phyloP scores from a whole-genome alignment of 2,888 invertebrate genomes.

The Neria commutata region DNA sequence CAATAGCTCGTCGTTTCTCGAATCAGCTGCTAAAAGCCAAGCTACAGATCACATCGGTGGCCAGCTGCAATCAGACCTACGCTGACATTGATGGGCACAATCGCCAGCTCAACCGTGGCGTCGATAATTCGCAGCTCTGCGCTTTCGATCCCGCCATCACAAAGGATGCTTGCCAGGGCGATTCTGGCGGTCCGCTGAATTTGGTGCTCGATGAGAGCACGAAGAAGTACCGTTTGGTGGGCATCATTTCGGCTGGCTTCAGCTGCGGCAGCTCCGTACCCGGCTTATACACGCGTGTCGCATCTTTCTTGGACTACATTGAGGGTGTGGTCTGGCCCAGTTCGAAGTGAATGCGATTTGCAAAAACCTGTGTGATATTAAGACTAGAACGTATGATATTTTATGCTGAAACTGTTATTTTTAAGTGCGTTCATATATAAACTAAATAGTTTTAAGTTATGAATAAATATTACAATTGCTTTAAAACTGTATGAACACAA shows the following conservation, averaged over 20 bases:
- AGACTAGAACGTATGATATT: neutral
- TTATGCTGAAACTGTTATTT: too few species aligned
- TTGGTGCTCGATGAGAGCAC: conserved; percentile 34
- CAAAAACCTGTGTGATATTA: neutral
- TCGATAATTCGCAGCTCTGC: conserved; percentile 40
- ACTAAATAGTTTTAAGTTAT: neutral
- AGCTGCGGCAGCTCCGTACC: conserved; percentile 51
- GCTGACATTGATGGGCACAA: conserved; percentile 26
- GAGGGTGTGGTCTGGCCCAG: conserved; percentile 52
- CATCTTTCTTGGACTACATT: conserved; percentile 54
- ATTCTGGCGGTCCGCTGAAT: conserved; percentile 34
- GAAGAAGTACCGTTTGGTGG: conserved; percentile 44
- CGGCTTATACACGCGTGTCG: conserved; percentile 54
- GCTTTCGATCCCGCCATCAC: conserved; percentile 42
- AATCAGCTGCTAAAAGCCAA: conserved; percentile 44
- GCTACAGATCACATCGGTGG: conserved; percentile 37
- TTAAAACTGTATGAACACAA: too few species aligned
- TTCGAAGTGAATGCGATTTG: neutral
- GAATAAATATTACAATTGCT: too few species aligned
- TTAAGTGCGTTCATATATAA: neutral
- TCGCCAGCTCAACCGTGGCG: conserved; percentile 36
- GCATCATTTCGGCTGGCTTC: conserved; percentile 53
- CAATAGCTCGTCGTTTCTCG: conserved; percentile 35
- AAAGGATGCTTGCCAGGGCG: neutral
- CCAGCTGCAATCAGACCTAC: conserved; percentile 39